Percentiles rank a stretch among this genome's conserved stretches.
Evolutionary conservation across 2,797 vertebrate genomes (phyloP).

Genomic region (Emys orbicularis): DNA sequence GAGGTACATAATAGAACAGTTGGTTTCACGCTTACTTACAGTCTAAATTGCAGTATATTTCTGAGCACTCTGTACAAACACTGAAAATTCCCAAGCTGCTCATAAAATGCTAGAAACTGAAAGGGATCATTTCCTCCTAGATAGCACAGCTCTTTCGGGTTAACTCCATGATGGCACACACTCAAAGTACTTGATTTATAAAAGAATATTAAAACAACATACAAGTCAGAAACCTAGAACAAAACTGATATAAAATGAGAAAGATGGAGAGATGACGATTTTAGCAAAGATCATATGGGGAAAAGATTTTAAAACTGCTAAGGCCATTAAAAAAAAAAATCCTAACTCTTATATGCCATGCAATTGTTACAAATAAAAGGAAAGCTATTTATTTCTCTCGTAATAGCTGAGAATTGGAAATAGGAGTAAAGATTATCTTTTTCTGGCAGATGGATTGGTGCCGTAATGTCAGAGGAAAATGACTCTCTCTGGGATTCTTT

Average conservation of each 20-base stretch:
- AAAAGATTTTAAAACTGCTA: neutral
- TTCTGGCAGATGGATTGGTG: neutral
- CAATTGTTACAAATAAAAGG: neutral
- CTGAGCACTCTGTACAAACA: neutral
- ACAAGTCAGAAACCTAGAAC: neutral
- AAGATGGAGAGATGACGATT: neutral
- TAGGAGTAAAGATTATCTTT: neutral
- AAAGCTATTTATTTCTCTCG: neutral
- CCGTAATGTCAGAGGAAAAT: neutral
- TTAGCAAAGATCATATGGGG: neutral
- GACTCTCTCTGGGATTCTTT: neutral
- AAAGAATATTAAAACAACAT: neutral
- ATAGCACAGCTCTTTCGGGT: neutral
- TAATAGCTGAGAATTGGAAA: neutral
- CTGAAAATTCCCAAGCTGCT: neutral
- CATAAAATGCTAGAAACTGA: neutral
- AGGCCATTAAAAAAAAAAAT: neutral
- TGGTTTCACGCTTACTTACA: neutral
- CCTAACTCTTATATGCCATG: neutral
- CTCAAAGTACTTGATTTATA: neutral
- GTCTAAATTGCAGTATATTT: neutral
- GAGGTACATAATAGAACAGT: neutral
- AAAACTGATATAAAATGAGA: neutral
- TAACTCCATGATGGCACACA: neutral
- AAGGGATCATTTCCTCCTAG: neutral